Evolutionary conservation across 92 coral and sea anemone genomes (phyloP).

Genomic region (Epizoanthus rinbou): DNA sequence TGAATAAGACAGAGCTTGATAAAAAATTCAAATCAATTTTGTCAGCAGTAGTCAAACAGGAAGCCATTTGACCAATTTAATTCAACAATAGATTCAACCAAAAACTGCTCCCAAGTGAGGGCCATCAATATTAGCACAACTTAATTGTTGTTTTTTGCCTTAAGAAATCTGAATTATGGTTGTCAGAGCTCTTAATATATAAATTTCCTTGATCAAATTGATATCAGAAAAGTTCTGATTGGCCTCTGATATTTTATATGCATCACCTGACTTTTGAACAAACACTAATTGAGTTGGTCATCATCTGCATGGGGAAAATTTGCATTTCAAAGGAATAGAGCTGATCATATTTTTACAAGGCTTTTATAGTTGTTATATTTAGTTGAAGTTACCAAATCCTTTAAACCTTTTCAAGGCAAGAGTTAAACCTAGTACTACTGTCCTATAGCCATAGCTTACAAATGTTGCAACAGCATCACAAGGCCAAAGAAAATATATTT

Average conservation of each 20-base stretch:
- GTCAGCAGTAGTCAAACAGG: background rate
- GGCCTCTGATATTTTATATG: slow-evolving; percentile 15
- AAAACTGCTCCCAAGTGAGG: background rate
- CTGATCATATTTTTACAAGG: background rate
- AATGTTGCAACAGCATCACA: slow-evolving; percentile 11
- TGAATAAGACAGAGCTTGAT: background rate
- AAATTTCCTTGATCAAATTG: background rate
- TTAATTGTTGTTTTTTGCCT: slow-evolving; percentile 18
- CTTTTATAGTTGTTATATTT: background rate
- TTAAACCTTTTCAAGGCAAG: background rate
- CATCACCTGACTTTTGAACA: slow-evolving; percentile 36
- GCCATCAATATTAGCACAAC: background rate
- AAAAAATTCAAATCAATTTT: background rate
- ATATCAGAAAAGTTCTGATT: background rate
- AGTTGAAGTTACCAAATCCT: background rate
- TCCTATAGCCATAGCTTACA: background rate
- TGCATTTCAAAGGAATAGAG: slow-evolving; percentile 28
- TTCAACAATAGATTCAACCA: background rate
- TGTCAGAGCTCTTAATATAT: background rate
- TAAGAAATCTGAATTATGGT: background rate
- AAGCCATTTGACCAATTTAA: background rate
- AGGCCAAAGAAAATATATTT: slow-evolving; percentile 7
- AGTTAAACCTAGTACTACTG: background rate
- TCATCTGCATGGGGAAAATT: slow-evolving; percentile 5
- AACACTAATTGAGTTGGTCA: slow-evolving; percentile 6